Percentiles rank a stretch among this genome's conserved stretches.
Evolutionary conservation across 1,140 invertebrate species (phyloP).

Genomic region (Leptoteleia sp.): DNA sequence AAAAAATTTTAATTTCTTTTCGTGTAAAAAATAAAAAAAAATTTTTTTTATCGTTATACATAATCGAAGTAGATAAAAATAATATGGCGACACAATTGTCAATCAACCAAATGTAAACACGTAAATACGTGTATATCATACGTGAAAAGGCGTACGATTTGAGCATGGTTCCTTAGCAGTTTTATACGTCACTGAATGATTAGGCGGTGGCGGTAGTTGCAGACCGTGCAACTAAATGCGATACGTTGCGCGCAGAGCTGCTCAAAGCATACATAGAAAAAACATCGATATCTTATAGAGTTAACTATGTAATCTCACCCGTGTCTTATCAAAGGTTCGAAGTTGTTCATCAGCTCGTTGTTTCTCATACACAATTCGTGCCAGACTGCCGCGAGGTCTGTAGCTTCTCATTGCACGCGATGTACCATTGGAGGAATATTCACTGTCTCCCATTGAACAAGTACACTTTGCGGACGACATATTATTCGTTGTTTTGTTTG

Average conservation of each 20-base stretch:
- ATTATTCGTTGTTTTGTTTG: conserved; percentile 8
- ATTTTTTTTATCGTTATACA: too few species aligned
- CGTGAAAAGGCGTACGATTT: too few species aligned
- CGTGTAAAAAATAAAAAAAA: too few species aligned
- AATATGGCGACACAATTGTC: too few species aligned
- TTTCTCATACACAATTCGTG: conserved; percentile 86
- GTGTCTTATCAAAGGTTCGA: conserved; percentile 84
- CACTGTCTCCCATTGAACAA: conserved; percentile 56
- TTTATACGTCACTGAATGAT: conserved; percentile 10
- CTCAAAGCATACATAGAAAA: conserved; percentile 6
- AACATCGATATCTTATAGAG: not conserved
- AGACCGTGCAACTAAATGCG: not conserved
- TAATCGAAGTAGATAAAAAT: too few species aligned
- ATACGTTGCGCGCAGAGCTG: conserved; percentile 26
- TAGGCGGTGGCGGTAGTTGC: conserved; percentile 31
- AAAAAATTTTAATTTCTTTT: too few species aligned
- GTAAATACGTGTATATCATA: too few species aligned
- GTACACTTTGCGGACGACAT: conserved; percentile 63
- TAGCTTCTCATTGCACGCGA: conserved; percentile 68
- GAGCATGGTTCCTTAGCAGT: not conserved
- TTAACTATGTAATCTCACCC: conserved; percentile 80
- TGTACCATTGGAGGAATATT: conserved; percentile 38
- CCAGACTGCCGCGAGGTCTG: conserved; percentile 84
- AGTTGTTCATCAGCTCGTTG: conserved; percentile 85
- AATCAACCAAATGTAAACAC: too few species aligned